Evolutionary conservation across 2,888 invertebrate genomes (phyloP), one percentile per base, ranked within the genome.

Genomic region (Acronicta alni): DNA sequence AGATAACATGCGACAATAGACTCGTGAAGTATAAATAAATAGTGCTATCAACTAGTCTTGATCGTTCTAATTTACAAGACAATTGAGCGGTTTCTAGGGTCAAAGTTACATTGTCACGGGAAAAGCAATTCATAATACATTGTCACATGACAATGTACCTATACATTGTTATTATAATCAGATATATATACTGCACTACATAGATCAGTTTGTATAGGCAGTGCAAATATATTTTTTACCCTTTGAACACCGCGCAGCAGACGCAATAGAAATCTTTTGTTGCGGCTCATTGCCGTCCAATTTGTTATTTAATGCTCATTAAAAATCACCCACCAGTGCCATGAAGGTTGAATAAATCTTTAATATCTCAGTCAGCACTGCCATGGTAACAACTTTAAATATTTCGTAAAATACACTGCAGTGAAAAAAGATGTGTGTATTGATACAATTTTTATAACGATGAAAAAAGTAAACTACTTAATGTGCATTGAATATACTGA

Each of bases 361-460:
- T 9, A 26, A 32, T 46, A 45, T 60, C 18, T 45, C 18, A 41
- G 55, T 32, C 45, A 4, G 41, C 12, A 15, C 30, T 4, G n/a
- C 45, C 46, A 20, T 62, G 39, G 51, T 9, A 68, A 52, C 45
- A 46, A 41, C 43, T 70, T 54, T 54, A 57, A 57, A 53, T 51
- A 62, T 74, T 59, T 16, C 42, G 43, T 48, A 64, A 35, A 47
- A 56, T 52, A 55, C 39, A 62, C 30, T 26, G 6, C 23, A 55
- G 56, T 56, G 59, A 54, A 64, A 74, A 70, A 68, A 66, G 62
- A 60, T 41, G 39, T 47, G 53, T 56, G 56, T 72, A 74, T 68
- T 72, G 68, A 73, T 73, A 61, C 59, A 73, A 72, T 75, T 74
- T 35, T 75, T 75, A 81, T 79, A 57, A 67, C 54, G 57, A 68